Evolutionary conservation across 30 jellyfish, hydroid and myxozoan genomes (phyloP), one percentile per base, ranked within the genome.

Genomic region (Turritopsis rubra): DNA sequence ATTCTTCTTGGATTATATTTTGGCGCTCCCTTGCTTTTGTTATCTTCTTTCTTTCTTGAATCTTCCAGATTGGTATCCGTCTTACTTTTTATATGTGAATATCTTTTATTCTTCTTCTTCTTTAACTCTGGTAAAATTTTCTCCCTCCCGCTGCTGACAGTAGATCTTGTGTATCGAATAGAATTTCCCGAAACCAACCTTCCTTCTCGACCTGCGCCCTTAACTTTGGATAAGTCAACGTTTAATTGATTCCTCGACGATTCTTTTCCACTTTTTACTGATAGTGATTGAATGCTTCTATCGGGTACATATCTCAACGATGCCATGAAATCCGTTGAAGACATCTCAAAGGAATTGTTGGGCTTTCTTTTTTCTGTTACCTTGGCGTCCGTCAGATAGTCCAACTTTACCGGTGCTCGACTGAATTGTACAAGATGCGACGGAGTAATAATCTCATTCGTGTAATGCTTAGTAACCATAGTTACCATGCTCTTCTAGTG

Each of bases 31-130:
- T 19, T 9, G 21, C 21, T 27, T 68, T 68, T 23, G 30, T 19
- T 68, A n/a, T 23, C 19, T 27, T 68, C 16, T 23, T 68, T 68
- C 77, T 1, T 68, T 68, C 17, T 23, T 68, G 28, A n/a, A 23
- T 23, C 31, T 68, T 23, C 85, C 22, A 77, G n/a, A 25, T 77
- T 77, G 73, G 85, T 29, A 29, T 77, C 85, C 3, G 28, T 24
- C 28, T 28, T 24, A n/a, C 77, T 68, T 68, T 68, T 68, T n/a
- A 68, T 27, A 68, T 68, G 77, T n/a, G 77, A 23, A 68, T 68
- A 68, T 1, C 77, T 68, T 23, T 68, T 68, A 0, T 23, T n/a
- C 19, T 9, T 9, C 0, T 68, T 68, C 1, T 5, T 41, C 60
- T 41, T 41, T 41, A 41, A 41, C 60, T 41, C 60, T 5, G 60